Conservation (phyloP, 2,888 invertebrate species). For the Epinotia brunnichana region DNA sequence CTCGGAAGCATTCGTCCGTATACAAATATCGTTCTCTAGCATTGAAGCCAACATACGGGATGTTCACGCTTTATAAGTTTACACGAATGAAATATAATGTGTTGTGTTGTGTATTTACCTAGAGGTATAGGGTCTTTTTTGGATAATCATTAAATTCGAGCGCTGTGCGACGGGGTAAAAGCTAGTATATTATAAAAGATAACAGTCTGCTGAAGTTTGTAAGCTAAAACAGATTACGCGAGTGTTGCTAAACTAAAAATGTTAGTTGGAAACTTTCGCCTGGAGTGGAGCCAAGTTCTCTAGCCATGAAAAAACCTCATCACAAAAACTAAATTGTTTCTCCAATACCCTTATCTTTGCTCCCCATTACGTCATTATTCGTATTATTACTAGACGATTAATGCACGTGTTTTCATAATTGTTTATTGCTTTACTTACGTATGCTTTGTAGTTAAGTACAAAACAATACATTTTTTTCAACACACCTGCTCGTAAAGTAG, state of each 20-base stretch:
- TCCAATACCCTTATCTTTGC: slow-evolving; percentile 18
- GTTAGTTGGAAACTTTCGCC: slow-evolving; percentile 39
- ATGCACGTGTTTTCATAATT: no score
- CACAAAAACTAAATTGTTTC: slow-evolving; percentile 31
- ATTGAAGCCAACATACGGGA: no score
- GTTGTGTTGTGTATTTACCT: no score
- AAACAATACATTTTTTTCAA: no score
- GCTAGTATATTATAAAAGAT: slow-evolving; percentile 33
- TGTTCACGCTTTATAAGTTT: no score
- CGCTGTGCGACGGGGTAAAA: slow-evolving; percentile 1
- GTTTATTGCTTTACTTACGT: no score
- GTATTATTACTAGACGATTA: background rate
- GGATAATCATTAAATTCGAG: background rate
- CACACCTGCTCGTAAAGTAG: no score
- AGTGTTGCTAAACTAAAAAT: slow-evolving; percentile 42
- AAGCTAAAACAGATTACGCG: slow-evolving; percentile 42
- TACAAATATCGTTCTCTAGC: no score
- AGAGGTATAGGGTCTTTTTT: background rate
- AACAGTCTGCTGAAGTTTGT: slow-evolving; percentile 41
- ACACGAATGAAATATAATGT: no score
- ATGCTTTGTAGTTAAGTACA: no score
- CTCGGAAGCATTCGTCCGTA: no score
- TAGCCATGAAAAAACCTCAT: slow-evolving; percentile 34
- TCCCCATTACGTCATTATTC: slow-evolving; percentile 11
- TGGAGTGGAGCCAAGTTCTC: slow-evolving; percentile 42